A percentile compares a stretch with the other conserved stretches of the same genome.
These are phyloP conservation scores for Sarcophaga rosellei DNA, from an alignment of 2,888 invertebrate species.

Conservation along the genomic window DNA sequence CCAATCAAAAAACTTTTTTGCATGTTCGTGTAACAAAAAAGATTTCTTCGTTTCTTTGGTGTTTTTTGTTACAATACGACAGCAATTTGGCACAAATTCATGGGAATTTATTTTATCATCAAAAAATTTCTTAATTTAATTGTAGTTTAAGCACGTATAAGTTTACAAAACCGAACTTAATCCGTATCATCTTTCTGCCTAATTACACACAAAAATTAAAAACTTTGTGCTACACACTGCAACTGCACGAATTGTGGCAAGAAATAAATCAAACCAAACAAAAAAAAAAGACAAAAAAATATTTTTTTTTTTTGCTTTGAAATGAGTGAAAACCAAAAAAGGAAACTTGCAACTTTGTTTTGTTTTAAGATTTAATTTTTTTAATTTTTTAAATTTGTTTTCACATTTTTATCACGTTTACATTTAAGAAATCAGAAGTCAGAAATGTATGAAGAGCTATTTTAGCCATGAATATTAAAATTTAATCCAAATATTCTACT, in stretches of 20 bases:
- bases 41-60: background rate
- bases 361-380: background rate
- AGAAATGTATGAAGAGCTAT: too few species aligned
- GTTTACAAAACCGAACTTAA: slow-evolving; percentile 60
- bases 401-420: background rate
- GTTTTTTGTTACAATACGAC: background rate
- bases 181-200: slow-evolving; percentile 70
- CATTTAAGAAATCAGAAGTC: too few species aligned
- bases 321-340: slow-evolving; percentile 10
- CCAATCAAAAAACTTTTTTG: too few species aligned
- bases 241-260: slow-evolving; percentile 33
- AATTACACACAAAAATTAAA: slow-evolving; percentile 71
- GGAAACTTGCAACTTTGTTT: background rate
- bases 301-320: background rate
- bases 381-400: slow-evolving; percentile 11
- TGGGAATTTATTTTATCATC: slow-evolving; percentile 38
- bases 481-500: too few species aligned
- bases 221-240: slow-evolving; percentile 43
- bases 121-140: slow-evolving; percentile 53
- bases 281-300: slow-evolving; percentile 28
- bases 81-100: slow-evolving; percentile 11
- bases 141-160: slow-evolving; percentile 61
- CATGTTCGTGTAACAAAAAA: too few species aligned
- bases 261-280: slow-evolving; percentile 20
- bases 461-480: too few species aligned